Evolutionary conservation across 2,888 invertebrate species (phyloP).

Genomic region (Frankliniella intonsa): DNA sequence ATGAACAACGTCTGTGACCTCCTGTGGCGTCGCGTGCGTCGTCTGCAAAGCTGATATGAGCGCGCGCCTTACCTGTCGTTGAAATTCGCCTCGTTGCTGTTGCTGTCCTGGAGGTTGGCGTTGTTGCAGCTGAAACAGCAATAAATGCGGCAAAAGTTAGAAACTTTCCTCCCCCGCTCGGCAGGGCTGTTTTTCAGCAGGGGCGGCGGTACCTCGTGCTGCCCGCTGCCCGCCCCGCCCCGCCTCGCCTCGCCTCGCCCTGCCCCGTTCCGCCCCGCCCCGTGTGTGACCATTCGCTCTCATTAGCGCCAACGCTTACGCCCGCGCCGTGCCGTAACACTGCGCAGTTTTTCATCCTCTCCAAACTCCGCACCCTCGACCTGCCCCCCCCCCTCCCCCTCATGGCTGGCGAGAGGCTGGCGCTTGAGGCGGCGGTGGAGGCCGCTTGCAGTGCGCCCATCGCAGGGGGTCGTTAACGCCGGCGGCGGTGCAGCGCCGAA

Average conservation of each 20-base stretch:
- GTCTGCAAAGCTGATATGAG: neutral
- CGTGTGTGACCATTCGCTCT: too few species aligned
- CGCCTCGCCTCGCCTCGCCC: neutral
- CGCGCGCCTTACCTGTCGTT: conserved; percentile 30
- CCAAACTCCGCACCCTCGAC: too few species aligned
- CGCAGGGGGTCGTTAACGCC: too few species aligned
- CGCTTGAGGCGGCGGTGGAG: too few species aligned
- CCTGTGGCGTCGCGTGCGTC: neutral
- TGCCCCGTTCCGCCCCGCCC: neutral
- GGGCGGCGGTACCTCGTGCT: neutral
- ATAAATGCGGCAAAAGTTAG: neutral
- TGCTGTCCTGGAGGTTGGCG: conserved; percentile 36
- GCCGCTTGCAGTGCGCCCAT: too few species aligned
- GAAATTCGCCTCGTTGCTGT: conserved; percentile 34
- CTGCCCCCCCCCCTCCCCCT: too few species aligned
- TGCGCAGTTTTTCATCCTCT: too few species aligned
- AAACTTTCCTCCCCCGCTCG: neutral
- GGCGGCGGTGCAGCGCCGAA: neutral
- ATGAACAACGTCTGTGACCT: neutral
- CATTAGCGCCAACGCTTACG: too few species aligned
- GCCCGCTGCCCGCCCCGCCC: neutral
- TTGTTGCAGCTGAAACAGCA: conserved; percentile 36
- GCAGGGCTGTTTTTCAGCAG: neutral
- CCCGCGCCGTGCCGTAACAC: too few species aligned
- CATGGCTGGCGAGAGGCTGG: too few species aligned